Evolutionary conservation across 1,140 invertebrate genomes (phyloP), one percentile per base, ranked within the genome.

Genomic region (Gyrodactylus bullatarudis): DNA sequence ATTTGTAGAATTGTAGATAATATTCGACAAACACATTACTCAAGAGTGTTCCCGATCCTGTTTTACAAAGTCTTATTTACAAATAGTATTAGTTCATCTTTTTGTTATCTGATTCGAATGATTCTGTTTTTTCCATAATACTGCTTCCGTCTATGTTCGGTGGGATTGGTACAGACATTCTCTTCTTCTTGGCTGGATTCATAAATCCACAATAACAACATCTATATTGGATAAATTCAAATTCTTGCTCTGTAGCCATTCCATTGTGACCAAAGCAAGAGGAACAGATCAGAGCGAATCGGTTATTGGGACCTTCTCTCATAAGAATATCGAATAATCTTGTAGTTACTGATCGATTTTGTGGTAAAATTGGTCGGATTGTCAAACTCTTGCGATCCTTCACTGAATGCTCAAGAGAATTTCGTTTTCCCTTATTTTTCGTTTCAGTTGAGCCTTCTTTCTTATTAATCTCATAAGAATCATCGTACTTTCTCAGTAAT

Each of bases 191-290:
- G 22, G 89, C 86, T 70, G 87, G 86, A 83, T 93, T 93, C 78
- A 87, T 84, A 23, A 83, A 82, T 71, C 85, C 86, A 80, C 90
- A 94, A 78, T 91, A 92, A 76, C 87, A 89, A 81, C 90, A 94
- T 75, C 85, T 83, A 80, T 88, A 93, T 73, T 86, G 87, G 83
- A 74, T 1, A 77, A 77, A 81, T 89, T 92, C 78, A 94, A 90
- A 80, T 54, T 54, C 34, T n/a, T 94, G 90, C 78, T 86, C 85
- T 1, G 91, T 83, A 26, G 89, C 87, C 89, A 94, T 91, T 76
- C 91, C 91, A 82, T 95, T 94, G 78, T 94, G 91, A 20, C 85
- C 85, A 74, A 84, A 84, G 79, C 91, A 95, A 74, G 87, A 83
- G 25, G 84, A 83, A 80, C 91, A 95, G 78, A 94, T 90, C 74